Conservation (phyloP, 2,113 vertebrate species). For the Paradisaea rubra region DNA sequence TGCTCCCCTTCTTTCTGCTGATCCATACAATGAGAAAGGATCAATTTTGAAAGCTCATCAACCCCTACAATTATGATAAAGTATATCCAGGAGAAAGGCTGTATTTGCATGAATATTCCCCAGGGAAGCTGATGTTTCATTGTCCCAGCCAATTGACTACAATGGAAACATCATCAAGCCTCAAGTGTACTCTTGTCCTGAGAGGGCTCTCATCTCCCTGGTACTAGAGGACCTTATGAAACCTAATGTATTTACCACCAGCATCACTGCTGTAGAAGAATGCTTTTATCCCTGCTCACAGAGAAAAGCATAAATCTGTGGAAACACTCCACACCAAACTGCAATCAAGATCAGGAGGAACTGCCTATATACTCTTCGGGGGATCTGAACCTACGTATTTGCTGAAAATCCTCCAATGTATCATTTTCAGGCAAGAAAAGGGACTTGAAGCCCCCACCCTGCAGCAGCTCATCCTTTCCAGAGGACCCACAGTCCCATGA, state of each 20-base stretch:
- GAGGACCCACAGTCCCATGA: background rate
- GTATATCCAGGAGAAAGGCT: background rate
- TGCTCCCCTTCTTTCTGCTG: background rate
- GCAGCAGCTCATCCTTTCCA: background rate
- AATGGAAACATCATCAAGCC: background rate
- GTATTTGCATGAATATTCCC: background rate
- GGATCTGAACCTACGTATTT: background rate
- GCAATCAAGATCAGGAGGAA: background rate
- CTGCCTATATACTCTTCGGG: background rate
- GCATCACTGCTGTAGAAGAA: background rate
- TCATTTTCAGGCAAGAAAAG: background rate
- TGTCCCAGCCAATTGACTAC: background rate
- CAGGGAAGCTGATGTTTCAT: background rate
- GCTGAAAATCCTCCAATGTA: background rate
- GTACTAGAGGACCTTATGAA: background rate
- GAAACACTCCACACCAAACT: background rate
- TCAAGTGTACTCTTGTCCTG: background rate
- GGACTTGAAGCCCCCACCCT: background rate
- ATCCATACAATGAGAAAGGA: background rate
- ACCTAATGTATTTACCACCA: background rate
- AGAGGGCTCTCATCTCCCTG: background rate
- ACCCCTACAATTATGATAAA: background rate
- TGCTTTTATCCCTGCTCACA: background rate
- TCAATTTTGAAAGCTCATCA: background rate
- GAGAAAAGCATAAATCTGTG: background rate